Percentiles rank a stretch among this genome's conserved stretches.
Evolutionary conservation across 2,797 vertebrate genomes (phyloP).

Genomic region (Mormyrus proboscirostris): DNA sequence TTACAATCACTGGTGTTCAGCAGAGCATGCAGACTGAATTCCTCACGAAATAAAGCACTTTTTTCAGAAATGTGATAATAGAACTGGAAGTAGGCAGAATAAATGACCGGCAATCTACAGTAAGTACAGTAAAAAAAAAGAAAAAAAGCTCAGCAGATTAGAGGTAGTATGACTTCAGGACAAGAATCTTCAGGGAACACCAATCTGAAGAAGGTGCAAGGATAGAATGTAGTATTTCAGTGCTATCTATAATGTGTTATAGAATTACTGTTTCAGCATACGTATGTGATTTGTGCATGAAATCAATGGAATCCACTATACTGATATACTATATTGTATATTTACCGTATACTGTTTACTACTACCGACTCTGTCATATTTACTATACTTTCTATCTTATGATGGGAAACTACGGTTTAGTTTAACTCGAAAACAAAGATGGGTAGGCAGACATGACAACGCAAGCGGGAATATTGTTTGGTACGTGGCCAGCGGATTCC

Average conservation of each 20-base stretch:
- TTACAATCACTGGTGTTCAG: neutral
- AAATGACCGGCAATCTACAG: neutral
- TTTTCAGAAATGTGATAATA: neutral
- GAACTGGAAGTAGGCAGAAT: neutral
- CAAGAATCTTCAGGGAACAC: neutral
- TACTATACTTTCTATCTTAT: neutral
- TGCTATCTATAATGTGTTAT: neutral
- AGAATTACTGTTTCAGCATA: neutral
- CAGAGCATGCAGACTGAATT: neutral
- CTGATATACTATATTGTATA: neutral
- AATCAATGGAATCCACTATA: neutral
- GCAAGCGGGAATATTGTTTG: neutral
- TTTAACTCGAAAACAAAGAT: neutral
- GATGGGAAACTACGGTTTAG: neutral
- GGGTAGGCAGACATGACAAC: neutral
- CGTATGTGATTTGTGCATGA: neutral
- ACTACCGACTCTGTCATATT: neutral
- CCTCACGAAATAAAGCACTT: neutral
- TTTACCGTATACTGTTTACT: neutral
- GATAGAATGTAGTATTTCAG: neutral
- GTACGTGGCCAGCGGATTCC: neutral
- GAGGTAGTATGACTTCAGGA: neutral
- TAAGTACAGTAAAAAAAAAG: neutral
- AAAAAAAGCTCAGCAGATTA: neutral
- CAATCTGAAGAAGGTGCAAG: neutral